Base-by-base conservation (phyloP, 2,797 vertebrate genomes). In the Chaetophractus vellerosus region DNA sequence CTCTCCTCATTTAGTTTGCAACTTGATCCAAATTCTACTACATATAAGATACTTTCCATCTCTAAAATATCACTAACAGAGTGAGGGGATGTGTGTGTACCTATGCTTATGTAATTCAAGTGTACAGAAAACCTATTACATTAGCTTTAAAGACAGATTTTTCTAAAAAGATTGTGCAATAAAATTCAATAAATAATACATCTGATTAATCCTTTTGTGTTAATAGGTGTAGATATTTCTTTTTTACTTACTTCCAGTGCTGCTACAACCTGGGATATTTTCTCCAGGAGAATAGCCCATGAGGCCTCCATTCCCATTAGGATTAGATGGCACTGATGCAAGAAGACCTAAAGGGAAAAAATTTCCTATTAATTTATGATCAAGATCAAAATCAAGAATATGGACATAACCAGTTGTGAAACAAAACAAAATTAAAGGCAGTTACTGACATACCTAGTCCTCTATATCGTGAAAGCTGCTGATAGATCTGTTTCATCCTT, bases 401-500 rank as follows among this genome's bases (percentile, higher is more conserved):
- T 18, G 12, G 3, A 95, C 8, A 76, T 5, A 84, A 72, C 7
- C 28, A 64, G 41, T 15, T 93, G 84, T 50, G 33, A 78, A 90
- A 88, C 57, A 94, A 96, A 90, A 48, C 45, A 45, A 87, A 48
- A 36, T 6, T 59, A 11, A 61, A 93, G 50, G 0, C 38, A 33
- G 36, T 28, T 75, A 14, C 14, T 64, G 14, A 82, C 98, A 93
- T 98, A 99, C 99, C 99, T 8, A 99, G 98, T 96, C 99, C 99
- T 98, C 99, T 99, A 96, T 99, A 99, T 97, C 99, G 98, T 68
- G 99, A 99, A 66, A 99, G 99, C 97, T 99, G 99, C 97, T 99
- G 99, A 97, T 99, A 99, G 96, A 99, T 99, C 98, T 99, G 99
- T 97, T 99, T 99, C 99, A 99, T 99, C 79, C 99, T 98, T 97